These are phyloP conservation scores for Coendou prehensilis DNA, from an alignment of 2,797 vertebrate species.

Conservation along the genomic window DNA sequence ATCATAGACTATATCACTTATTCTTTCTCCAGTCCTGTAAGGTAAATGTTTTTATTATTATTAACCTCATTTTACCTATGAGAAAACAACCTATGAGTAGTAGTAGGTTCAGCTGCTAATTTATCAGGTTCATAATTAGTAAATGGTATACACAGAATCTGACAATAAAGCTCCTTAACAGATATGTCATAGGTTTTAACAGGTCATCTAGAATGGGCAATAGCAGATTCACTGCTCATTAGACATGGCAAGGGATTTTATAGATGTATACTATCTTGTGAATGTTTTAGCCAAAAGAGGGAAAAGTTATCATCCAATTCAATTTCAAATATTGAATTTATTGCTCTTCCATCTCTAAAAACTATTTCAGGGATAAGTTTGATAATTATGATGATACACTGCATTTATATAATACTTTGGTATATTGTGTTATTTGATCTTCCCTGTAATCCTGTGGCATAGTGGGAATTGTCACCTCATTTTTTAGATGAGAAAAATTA, in stretches of 20 bases:
- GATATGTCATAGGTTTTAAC: not conserved
- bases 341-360: not conserved
- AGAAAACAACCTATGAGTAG: not conserved
- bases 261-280: constrained; percentile 14
- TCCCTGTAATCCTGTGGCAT: not conserved
- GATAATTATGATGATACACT: not conserved
- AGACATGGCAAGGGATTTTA: not conserved
- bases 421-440: not conserved
- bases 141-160: not conserved
- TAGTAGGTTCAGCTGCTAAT: not conserved
- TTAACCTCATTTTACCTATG: not conserved
- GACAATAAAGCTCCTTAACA: not conserved
- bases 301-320: not conserved
- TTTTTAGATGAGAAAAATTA: not conserved
- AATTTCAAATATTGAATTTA: not conserved
- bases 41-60: not conserved
- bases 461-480: not conserved
- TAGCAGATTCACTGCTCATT: not conserved
- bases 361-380: not conserved
- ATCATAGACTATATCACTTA: not conserved
- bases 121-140: not conserved
- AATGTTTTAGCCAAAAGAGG: constrained; percentile 4
- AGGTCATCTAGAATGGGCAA: not conserved
- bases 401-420: not conserved
- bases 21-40: not conserved